These are phyloP conservation scores for Ophion ventricosus DNA, from an alignment of 2,888 invertebrate genomes.

Conservation along the genomic window DNA sequence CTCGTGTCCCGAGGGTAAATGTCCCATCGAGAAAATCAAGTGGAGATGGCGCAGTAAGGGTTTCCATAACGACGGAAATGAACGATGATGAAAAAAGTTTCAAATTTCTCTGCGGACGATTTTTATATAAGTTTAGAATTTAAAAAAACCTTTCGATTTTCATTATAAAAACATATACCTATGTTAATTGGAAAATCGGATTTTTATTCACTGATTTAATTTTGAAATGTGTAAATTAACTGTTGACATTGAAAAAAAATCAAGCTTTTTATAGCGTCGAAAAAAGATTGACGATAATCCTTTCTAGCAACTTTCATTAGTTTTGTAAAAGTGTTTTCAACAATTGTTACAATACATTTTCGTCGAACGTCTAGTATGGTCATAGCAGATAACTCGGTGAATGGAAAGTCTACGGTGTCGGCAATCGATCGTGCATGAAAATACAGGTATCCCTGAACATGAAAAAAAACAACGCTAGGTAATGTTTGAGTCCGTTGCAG, in stretches of 20 bases:
- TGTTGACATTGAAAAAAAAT: background rate
- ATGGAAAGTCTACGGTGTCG: constrained; percentile 56
- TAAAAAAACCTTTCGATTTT: background rate
- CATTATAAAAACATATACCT: background rate
- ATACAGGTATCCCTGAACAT: constrained; percentile 52
- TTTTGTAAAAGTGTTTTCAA: background rate
- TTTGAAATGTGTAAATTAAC: background rate
- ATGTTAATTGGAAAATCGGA: background rate
- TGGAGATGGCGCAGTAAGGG: constrained; percentile 17
- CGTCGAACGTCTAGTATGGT: background rate
- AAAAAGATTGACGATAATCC: background rate
- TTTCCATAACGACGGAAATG: constrained; percentile 6
- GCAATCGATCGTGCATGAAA: constrained; percentile 61
- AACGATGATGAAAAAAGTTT: background rate
- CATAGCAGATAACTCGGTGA: constrained; percentile 39
- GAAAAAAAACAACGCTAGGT: constrained; percentile 32
- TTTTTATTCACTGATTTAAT: background rate
- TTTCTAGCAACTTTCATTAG: background rate
- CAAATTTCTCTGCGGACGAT: background rate
- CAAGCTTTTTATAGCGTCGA: background rate
- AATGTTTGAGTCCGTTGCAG: background rate
- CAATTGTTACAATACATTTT: background rate
- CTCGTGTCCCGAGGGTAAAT: constrained; percentile 67
- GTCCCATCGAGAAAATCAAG: constrained; percentile 66
- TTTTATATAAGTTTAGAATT: background rate